These are phyloP conservation scores for Sebastes miniatus DNA, from an alignment of 2,797 vertebrate genomes.

Conservation along the genomic window DNA sequence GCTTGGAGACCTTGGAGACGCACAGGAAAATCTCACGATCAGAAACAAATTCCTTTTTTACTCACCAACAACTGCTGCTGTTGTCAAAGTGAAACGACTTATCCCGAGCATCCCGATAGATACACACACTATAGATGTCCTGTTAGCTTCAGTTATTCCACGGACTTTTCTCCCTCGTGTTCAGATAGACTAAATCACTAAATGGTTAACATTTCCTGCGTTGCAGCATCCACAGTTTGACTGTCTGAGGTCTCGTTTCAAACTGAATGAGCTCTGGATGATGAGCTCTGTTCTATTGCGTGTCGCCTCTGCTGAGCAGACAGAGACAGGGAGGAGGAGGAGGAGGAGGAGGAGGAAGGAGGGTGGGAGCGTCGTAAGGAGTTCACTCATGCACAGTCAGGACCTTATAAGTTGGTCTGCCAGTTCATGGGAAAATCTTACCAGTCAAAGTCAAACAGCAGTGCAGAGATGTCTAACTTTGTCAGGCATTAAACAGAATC, in stretches of 20 bases:
- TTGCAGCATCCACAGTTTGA: conserved; percentile 34
- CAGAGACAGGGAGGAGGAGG: conserved; percentile 1
- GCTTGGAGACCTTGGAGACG: neutral
- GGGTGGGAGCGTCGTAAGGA: conserved; percentile 1
- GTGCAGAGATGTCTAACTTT: neutral
- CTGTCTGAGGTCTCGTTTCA: conserved; percentile 9
- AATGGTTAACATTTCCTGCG: conserved; percentile 37
- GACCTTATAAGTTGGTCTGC: conserved; percentile 35
- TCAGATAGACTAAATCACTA: neutral
- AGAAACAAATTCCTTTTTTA: neutral
- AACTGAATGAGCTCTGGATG: conserved; percentile 1
- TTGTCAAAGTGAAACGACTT: conserved; percentile 33
- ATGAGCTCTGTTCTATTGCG: conserved; percentile 17
- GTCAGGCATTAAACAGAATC: neutral
- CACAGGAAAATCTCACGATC: neutral
- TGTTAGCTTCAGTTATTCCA: conserved; percentile 20
- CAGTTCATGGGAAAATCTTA: conserved; percentile 55
- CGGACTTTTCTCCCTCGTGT: neutral
- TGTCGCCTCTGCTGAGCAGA: neutral
- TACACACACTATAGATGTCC: neutral
- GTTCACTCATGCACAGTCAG: conserved; percentile 7
- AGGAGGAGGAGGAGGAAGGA: neutral
- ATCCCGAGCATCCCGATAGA: conserved; percentile 51
- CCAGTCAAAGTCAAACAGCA: conserved; percentile 5
- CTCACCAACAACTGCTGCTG: conserved; percentile 60